phyloP scores from a whole-genome alignment of 2,113 vertebrate species.

The Astatoreochromis straeleni region DNA sequence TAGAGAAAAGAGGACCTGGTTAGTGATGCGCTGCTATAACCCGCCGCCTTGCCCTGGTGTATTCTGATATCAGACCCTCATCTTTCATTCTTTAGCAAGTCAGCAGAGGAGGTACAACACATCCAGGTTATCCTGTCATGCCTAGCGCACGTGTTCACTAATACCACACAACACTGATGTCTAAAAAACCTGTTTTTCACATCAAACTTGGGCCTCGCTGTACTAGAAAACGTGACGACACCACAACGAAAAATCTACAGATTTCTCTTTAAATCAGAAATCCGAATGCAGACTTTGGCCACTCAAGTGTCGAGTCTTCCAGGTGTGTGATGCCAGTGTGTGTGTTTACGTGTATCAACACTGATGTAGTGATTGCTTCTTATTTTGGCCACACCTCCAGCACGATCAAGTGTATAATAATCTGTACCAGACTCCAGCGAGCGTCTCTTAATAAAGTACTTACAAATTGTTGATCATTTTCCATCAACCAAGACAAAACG shows the following conservation, averaged over 20 bases:
- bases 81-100: background rate
- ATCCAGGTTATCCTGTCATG: background rate
- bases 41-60: background rate
- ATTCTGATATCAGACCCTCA: background rate
- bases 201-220: background rate
- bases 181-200: background rate
- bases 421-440: background rate
- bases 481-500: background rate
- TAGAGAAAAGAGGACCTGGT: slow-evolving; percentile 34
- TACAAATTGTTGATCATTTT: background rate
- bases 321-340: background rate
- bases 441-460: background rate
- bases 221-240: background rate
- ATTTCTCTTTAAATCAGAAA: background rate
- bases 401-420: fast-evolving
- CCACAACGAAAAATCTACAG: background rate
- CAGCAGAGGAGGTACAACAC: background rate
- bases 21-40: background rate
- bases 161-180: background rate
- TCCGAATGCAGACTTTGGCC: background rate
- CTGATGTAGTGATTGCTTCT: background rate
- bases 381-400: background rate
- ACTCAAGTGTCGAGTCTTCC: background rate
- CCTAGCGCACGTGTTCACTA: background rate
- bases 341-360: background rate